These are phyloP conservation scores for Frieseomelitta varia DNA, from an alignment of 1,140 invertebrate species.

Conservation along the genomic window DNA sequence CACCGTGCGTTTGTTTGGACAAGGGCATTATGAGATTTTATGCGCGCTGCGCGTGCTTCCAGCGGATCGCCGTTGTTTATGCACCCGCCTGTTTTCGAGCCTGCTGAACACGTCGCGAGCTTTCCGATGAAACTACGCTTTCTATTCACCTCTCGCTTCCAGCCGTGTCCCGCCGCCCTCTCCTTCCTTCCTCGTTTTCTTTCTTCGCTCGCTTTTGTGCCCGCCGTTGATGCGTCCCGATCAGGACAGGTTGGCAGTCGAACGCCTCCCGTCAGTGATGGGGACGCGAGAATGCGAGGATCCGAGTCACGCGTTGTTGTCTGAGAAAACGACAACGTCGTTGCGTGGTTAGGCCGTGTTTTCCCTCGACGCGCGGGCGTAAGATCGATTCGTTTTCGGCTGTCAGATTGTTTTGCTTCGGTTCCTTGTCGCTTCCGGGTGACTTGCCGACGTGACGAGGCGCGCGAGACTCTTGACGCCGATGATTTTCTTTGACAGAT, in stretches of 20 bases:
- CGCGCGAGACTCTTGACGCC: too few relatives aligned
- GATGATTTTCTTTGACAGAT: too few relatives aligned
- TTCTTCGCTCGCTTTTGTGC: not conserved
- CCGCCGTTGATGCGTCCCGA: not conserved
- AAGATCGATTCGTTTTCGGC: conserved; percentile 16
- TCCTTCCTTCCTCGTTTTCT: not conserved
- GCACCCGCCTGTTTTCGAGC: conserved; percentile 46
- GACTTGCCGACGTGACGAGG: not conserved
- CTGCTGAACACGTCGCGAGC: not conserved
- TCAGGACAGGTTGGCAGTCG: not conserved
- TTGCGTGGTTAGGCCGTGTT: not conserved
- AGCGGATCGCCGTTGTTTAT: conserved; percentile 63
- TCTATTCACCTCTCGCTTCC: conserved; percentile 8
- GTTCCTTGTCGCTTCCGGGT: not conserved
- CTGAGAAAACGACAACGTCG: conserved; percentile 32
- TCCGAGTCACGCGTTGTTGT: conserved; percentile 37
- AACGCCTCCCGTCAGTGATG: not conserved
- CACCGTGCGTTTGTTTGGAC: conserved; percentile 71
- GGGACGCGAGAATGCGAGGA: not conserved
- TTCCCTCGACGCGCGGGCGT: not conserved
- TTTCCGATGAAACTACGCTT: conserved; percentile 23
- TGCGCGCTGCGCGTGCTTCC: conserved; percentile 64
- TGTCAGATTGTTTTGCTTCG: not conserved
- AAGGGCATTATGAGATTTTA: conserved; percentile 74
- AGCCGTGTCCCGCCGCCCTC: not conserved